Evolutionary conservation across 2,888 invertebrate genomes (phyloP).

Genomic region (Ctena decussata): DNA sequence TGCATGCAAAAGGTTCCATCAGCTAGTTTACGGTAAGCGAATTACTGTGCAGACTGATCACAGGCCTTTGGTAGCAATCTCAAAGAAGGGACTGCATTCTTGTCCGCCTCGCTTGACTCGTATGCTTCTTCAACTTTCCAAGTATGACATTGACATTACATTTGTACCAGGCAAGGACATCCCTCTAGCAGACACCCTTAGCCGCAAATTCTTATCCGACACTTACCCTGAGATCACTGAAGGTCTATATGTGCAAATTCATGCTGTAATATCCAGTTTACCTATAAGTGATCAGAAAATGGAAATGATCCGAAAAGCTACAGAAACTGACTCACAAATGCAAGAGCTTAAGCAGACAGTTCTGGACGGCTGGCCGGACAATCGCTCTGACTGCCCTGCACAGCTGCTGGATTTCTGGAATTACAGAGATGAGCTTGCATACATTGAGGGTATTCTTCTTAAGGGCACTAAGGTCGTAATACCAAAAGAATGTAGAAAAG

Average conservation of each 20-base stretch:
- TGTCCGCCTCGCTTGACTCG: too few relatives aligned
- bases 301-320: not conserved
- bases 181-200: slow-evolving; percentile 49
- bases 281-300: slow-evolving; percentile 25
- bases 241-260: slow-evolving; percentile 26
- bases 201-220: slow-evolving; percentile 28
- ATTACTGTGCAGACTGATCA: slow-evolving; percentile 71
- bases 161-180: slow-evolving; percentile 44
- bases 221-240: slow-evolving; percentile 24
- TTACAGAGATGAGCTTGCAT: slow-evolving; percentile 40
- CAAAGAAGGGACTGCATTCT: slow-evolving; percentile 31
- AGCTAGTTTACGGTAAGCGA: slow-evolving; percentile 59
- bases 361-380: slow-evolving; percentile 49
- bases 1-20: slow-evolving; percentile 64
- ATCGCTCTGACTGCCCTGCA: slow-evolving; percentile 22
- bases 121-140: too few relatives aligned
- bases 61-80: slow-evolving; percentile 55
- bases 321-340: slow-evolving; percentile 21
- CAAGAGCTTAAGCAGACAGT: slow-evolving; percentile 21
- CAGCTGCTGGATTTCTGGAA: slow-evolving; percentile 30
- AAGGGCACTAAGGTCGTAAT: slow-evolving; percentile 45
- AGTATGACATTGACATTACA: slow-evolving; percentile 27
- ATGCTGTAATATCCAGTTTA: slow-evolving; percentile 14
- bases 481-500: slow-evolving; percentile 13
- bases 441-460: slow-evolving; percentile 38